Conservation (phyloP, 2,797 vertebrate species). For the Sarcophilus harrisii region DNA sequence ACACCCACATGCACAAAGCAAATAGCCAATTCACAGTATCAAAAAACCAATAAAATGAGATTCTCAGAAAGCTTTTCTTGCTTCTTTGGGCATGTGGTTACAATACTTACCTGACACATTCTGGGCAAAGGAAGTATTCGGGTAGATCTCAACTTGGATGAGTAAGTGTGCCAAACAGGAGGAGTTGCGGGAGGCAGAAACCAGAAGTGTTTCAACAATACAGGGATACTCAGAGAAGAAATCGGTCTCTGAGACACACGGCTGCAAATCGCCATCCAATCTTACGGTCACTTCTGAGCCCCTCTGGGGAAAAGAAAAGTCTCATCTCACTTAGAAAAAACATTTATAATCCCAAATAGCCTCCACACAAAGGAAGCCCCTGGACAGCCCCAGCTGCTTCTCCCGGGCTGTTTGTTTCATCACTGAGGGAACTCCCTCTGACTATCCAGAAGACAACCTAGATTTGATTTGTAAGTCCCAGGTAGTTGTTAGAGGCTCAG, state of each 20-base stretch:
- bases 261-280: conserved; percentile 82
- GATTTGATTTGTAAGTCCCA: background rate
- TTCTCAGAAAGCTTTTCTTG: rapidly evolving
- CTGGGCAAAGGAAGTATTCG: conserved; percentile 83
- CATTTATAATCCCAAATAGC: background rate
- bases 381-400: background rate
- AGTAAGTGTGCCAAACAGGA: conserved; percentile 86
- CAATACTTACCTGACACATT: conserved; percentile 86
- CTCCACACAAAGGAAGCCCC: background rate
- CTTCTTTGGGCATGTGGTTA: background rate
- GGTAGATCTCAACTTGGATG: conserved; percentile 91
- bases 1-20: background rate
- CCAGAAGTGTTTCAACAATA: conserved; percentile 88
- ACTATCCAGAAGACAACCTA: background rate
- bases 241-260: conserved; percentile 86
- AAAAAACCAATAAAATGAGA: background rate
- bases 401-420: background rate
- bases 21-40: background rate
- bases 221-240: conserved; percentile 89
- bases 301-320: conserved; percentile 73
- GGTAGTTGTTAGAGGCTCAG: background rate
- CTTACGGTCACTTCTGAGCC: conserved; percentile 83
- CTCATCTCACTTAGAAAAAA: background rate
- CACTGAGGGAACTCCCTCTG: background rate
- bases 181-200: conserved; percentile 88